Evolutionary conservation across 1,140 invertebrate species (phyloP).

Genomic region (Drosophila murphyi): DNA sequence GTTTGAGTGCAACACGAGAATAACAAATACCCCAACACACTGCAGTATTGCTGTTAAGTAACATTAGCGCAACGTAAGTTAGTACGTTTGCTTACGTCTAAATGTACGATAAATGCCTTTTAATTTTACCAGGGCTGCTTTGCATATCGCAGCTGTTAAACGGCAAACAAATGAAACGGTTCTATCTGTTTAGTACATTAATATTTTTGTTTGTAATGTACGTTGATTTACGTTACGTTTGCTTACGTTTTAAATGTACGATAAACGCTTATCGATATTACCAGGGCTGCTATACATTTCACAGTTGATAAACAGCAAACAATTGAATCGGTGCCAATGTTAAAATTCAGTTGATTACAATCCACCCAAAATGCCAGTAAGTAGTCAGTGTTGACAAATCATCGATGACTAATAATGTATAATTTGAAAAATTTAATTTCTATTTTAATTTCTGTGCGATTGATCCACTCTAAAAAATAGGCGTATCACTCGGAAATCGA

Average conservation of each 20-base stretch:
- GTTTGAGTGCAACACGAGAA: background rate
- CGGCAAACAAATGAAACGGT: too few relatives aligned
- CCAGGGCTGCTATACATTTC: conserved; percentile 10
- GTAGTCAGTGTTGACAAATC: conserved; percentile 2
- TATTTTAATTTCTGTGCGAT: too few relatives aligned
- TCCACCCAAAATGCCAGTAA: conserved; percentile 40
- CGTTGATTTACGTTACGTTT: background rate
- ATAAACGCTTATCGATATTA: conserved; percentile 7
- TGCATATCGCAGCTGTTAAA: too few relatives aligned
- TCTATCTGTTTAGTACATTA: conserved; percentile 2
- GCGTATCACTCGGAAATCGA: conserved; percentile 97
- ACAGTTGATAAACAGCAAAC: conserved; percentile 34
- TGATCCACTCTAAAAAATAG: conserved; percentile 83
- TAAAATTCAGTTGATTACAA: conserved; percentile 29
- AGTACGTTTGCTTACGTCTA: too few relatives aligned
- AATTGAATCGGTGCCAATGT: conserved; percentile 30
- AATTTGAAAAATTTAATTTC: background rate
- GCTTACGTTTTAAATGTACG: conserved; percentile 8
- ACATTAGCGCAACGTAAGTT: background rate
- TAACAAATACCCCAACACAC: background rate
- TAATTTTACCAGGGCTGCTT: too few relatives aligned
- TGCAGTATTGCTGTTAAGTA: background rate
- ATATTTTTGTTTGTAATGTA: background rate
- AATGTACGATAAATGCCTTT: too few relatives aligned
- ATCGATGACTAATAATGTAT: conserved; percentile 8